Conservation (phyloP, 2,797 vertebrate species). For the Rhinella marina region DNA sequence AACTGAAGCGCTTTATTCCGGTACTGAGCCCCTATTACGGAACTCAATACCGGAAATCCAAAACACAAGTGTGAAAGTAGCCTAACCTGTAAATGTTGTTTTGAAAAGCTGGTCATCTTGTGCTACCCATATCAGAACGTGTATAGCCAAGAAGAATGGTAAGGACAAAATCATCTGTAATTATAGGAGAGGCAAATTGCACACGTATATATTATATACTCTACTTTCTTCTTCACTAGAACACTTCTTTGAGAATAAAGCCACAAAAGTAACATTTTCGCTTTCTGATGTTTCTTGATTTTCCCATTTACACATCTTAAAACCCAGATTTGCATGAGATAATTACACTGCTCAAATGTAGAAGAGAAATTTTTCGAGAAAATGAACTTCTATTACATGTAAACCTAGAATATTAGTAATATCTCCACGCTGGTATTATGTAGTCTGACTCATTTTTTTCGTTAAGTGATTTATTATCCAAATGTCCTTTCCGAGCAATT, state of each 20-base stretch:
- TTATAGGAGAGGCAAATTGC: background rate
- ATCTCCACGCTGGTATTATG: conserved; percentile 46
- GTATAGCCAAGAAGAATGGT: too few relatives aligned
- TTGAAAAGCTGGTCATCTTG: too few relatives aligned
- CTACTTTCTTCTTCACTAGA: background rate
- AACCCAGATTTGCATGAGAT: background rate
- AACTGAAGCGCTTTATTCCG: too few relatives aligned
- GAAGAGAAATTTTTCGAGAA: background rate
- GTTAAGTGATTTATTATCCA: conserved; percentile 60
- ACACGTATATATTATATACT: background rate
- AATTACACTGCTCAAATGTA: background rate
- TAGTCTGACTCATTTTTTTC: conserved; percentile 60
- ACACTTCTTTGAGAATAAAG: background rate
- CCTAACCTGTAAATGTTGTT: too few relatives aligned
- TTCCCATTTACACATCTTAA: background rate
- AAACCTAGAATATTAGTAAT: conserved; percentile 42
- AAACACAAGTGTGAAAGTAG: too few relatives aligned
- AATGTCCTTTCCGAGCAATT: conserved; percentile 61
- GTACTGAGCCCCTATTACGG: too few relatives aligned
- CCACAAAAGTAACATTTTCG: background rate
- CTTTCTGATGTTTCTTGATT: background rate
- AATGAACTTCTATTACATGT: conserved; percentile 22
- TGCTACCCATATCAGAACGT: too few relatives aligned
- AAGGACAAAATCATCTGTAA: background rate
- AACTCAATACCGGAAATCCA: too few relatives aligned